Percentiles rank a stretch among this genome's conserved stretches.
These are phyloP conservation scores for Sebastes flavidus DNA, from an alignment of 2,797 vertebrate species.

Conservation along the genomic window DNA sequence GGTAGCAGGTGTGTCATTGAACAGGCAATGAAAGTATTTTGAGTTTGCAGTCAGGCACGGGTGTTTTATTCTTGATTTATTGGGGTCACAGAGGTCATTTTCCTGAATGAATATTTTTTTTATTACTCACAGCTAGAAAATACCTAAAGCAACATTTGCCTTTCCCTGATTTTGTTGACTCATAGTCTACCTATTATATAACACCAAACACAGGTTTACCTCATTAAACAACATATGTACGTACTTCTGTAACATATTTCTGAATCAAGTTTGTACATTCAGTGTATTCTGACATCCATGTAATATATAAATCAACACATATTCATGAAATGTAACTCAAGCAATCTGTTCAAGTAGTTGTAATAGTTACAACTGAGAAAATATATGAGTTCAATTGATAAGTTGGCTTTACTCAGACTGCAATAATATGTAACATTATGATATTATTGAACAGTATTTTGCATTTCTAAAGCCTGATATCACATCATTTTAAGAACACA, in stretches of 20 bases:
- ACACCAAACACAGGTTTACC: constrained; percentile 1
- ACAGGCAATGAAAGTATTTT: background rate
- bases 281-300: background rate
- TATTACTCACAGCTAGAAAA: constrained; percentile 21
- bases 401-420: background rate
- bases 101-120: background rate
- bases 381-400: background rate
- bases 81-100: background rate
- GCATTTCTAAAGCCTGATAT: background rate
- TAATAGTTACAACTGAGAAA: background rate
- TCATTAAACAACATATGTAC: background rate
- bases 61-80: background rate
- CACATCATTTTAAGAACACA: background rate
- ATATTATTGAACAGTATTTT: background rate
- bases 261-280: background rate
- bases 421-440: background rate
- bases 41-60: background rate
- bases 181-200: background rate
- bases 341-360: background rate
- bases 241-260: background rate
- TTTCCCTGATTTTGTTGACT: constrained; percentile 19
- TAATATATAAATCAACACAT: background rate
- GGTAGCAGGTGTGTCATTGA: constrained; percentile 10
- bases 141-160: constrained; percentile 10
- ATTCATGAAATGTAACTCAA: background rate